Evolutionary conservation across 2,113 vertebrate species (phyloP), one percentile per base, ranked within the genome.

Genomic region (Chaetodon auriga): DNA sequence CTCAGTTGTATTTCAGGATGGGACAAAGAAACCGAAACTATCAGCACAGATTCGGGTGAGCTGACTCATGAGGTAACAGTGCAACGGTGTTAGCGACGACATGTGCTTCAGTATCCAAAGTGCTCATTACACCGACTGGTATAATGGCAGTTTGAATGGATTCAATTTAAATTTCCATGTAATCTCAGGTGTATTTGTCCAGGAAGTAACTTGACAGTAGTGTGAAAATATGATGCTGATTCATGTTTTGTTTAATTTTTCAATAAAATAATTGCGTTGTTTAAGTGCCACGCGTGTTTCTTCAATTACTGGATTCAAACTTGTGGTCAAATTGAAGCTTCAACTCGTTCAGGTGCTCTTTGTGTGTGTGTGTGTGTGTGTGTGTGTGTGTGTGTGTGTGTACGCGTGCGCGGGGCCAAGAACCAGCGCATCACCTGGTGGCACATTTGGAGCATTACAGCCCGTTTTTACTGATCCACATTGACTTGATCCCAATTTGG

Each of bases 371-470:
- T 38, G 38, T 38, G 38, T 36, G 48, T 41, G 6, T 41, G 5
- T 41, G 38, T 41, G 38, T 6, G 38, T 3, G 25, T 36, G 48
- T 41, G 6, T 41, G 5, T 41, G 38, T 41, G 38, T 6, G 38
- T 3, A 3, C 30, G 30, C 30, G 1, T 30, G 30, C 3, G 30
- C 30, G 30, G 30, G 30, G 30, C 30, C 7, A 58, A 5, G 18
- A 10, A 64, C 11, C 10, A 66, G 45, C 41, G 54, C 41, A 6
- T 49, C 82, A 2, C 25, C 61, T 65, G 41, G 78, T 77, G 78
- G 16, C 4, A 6, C 11, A 3, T 11, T 2, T 15, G 1, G 36
- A 14, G 10, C 19, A 23, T 21, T 25, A 21, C 12, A 2, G 45
- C 9, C 13, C 19, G 30, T 30, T 30, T 30, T 30, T 30, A 30